Conservation (phyloP, 2,888 invertebrate species). For the Folsomia candida region DNA sequence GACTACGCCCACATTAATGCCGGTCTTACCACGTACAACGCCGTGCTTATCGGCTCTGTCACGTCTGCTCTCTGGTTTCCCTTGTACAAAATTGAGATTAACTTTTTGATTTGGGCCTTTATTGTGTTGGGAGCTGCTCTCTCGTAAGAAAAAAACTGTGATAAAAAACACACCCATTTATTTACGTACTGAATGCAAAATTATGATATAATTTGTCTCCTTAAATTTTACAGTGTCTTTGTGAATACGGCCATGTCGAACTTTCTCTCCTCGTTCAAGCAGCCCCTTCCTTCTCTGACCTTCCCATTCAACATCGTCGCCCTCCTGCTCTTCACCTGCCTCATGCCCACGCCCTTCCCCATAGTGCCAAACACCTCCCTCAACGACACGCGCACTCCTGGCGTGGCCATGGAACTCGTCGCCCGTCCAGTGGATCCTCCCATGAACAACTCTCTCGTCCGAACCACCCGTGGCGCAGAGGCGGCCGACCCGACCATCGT, state of each 20-base stretch:
- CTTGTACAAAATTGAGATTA: slow-evolving; percentile 34
- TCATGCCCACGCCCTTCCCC: slow-evolving; percentile 48
- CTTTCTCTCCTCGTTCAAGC: slow-evolving; percentile 53
- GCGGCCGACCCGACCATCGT: background rate
- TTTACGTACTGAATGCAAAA: too few relatives aligned
- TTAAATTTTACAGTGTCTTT: slow-evolving; percentile 52
- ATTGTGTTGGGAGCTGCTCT: slow-evolving; percentile 46
- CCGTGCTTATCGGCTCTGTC: slow-evolving; percentile 52
- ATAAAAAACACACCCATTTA: too few relatives aligned
- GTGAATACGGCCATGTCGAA: slow-evolving; percentile 53
- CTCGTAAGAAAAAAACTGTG: slow-evolving; percentile 35
- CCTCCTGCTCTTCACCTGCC: slow-evolving; percentile 53
- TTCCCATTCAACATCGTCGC: slow-evolving; percentile 55
- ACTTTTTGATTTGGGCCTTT: slow-evolving; percentile 44
- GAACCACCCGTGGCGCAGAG: background rate
- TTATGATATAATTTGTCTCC: background rate
- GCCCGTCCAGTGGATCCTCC: background rate
- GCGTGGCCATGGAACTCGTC: slow-evolving; percentile 18
- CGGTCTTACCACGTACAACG: slow-evolving; percentile 51
- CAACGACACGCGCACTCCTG: background rate
- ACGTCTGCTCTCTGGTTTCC: slow-evolving; percentile 52
- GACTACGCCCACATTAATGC: slow-evolving; percentile 27
- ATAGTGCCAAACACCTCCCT: background rate
- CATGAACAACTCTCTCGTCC: background rate
- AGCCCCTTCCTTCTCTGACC: slow-evolving; percentile 53